These are phyloP conservation scores for Crotalus tigris DNA, from an alignment of 2,113 vertebrate genomes.

Conservation along the genomic window DNA sequence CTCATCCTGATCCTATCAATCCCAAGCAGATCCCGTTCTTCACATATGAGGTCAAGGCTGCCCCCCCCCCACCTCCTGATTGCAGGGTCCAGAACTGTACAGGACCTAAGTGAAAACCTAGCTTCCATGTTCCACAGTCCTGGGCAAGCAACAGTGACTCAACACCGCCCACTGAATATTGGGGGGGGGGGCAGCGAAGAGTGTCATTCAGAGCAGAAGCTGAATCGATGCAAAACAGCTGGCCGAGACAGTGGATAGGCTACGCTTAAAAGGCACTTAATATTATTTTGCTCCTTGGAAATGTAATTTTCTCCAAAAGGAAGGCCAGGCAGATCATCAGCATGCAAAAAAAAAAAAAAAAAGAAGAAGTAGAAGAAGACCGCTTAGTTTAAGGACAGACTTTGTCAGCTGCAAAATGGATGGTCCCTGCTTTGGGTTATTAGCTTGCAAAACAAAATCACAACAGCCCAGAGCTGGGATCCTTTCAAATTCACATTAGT, in stretches of 20 bases:
- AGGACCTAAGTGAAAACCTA: neutral
- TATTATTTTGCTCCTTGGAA: constrained; percentile 40
- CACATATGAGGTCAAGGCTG: neutral
- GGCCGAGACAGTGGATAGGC: neutral
- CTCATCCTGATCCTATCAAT: no score
- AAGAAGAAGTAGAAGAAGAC: constrained; percentile 2
- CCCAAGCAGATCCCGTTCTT: neutral
- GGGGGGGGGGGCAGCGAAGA: neutral
- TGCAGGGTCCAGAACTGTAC: neutral
- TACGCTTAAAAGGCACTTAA: neutral
- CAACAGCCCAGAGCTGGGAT: constrained; percentile 48
- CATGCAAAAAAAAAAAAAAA: neutral
- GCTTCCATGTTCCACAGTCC: neutral
- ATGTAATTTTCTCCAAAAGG: constrained; percentile 23
- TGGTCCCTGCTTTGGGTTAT: constrained; percentile 60
- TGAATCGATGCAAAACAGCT: neutral
- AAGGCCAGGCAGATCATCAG: constrained; percentile 60
- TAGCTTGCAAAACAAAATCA: constrained; percentile 67
- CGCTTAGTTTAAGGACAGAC: constrained; percentile 53
- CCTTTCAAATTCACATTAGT: constrained; percentile 63
- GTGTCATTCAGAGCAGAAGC: neutral
- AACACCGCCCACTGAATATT: fast-evolving
- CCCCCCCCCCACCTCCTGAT: no score
- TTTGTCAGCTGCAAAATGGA: constrained; percentile 65
- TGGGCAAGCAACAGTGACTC: neutral